A percentile compares a stretch with the other conserved stretches of the same genome.
Evolutionary conservation across 2,797 vertebrate species (phyloP).

Genomic region (Onychomys arenicola): DNA sequence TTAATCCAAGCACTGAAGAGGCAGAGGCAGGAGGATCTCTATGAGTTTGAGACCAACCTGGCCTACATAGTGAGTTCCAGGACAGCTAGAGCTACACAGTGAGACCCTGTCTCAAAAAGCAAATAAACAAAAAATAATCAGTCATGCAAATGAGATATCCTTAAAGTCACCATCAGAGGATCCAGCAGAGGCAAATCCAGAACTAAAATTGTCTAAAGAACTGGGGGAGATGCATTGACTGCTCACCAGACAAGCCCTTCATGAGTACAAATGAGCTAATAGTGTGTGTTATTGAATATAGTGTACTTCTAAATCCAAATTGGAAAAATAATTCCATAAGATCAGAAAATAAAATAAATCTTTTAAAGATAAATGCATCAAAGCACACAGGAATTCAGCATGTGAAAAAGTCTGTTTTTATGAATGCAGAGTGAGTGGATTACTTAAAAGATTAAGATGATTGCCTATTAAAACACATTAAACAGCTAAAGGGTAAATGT

Average conservation of each 20-base stretch:
- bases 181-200: not conserved
- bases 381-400: not conserved
- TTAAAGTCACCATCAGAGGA: not conserved
- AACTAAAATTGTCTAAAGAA: conserved; percentile 7
- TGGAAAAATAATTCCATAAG: not conserved
- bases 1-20: not conserved
- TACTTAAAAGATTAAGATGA: conserved; percentile 32
- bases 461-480: conserved; percentile 40
- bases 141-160: not conserved
- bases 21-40: not conserved
- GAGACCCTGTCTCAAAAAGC: not conserved
- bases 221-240: not conserved
- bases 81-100: not conserved
- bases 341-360: not conserved
- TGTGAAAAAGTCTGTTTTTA: conserved; percentile 27
- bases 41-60: not conserved
- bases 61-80: not conserved
- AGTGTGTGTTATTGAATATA: not conserved
- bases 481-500: conserved; percentile 48
- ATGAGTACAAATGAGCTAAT: not conserved
- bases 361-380: conserved; percentile 8
- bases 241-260: not conserved
- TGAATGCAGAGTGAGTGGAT: not conserved
- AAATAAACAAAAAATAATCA: not conserved
- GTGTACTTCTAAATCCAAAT: not conserved